Evolutionary conservation across 2,888 invertebrate genomes (phyloP).

Genomic region (Osmoderma eremita): DNA sequence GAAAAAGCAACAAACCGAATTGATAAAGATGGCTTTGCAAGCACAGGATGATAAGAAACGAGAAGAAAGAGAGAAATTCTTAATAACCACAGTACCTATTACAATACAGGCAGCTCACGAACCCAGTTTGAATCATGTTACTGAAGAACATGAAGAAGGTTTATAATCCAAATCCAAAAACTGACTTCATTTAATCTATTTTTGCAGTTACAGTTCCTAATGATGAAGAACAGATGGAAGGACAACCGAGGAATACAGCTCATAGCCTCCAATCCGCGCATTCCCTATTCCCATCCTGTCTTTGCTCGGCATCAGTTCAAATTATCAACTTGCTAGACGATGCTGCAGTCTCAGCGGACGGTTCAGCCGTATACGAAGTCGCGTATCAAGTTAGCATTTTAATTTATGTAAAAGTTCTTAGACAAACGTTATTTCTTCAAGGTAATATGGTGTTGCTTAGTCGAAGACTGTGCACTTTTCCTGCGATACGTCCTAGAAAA

Average conservation of each 20-base stretch:
- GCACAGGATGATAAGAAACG: constrained; percentile 96
- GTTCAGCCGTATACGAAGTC: constrained; percentile 95
- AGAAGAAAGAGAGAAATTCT: constrained; percentile 93
- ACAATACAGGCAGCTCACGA: constrained; percentile 96
- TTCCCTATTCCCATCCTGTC: constrained; percentile 94
- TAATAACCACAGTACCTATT: constrained; percentile 95
- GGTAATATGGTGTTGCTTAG: constrained; percentile 97
- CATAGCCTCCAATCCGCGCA: constrained; percentile 93
- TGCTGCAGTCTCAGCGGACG: constrained; percentile 92
- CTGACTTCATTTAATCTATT: neutral
- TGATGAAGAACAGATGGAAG: constrained; percentile 69
- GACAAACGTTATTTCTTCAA: constrained; percentile 57
- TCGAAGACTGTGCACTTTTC: constrained; percentile 97
- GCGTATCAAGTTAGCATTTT: constrained; percentile 81
- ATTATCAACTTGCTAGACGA: constrained; percentile 96
- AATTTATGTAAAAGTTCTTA: too few relatives aligned
- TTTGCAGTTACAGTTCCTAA: constrained; percentile 53
- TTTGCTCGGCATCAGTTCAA: constrained; percentile 95
- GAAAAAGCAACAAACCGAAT: constrained; percentile 98
- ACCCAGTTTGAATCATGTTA: constrained; percentile 87
- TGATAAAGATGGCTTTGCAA: constrained; percentile 93
- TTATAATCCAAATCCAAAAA: constrained; percentile 25
- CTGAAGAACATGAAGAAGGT: constrained; percentile 90
- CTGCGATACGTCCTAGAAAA: constrained; percentile 95
- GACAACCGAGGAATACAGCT: constrained; percentile 76